Evolutionary conservation across 2,888 invertebrate species (phyloP), one percentile per base, ranked within the genome.

Genomic region (Limenitis camilla): DNA sequence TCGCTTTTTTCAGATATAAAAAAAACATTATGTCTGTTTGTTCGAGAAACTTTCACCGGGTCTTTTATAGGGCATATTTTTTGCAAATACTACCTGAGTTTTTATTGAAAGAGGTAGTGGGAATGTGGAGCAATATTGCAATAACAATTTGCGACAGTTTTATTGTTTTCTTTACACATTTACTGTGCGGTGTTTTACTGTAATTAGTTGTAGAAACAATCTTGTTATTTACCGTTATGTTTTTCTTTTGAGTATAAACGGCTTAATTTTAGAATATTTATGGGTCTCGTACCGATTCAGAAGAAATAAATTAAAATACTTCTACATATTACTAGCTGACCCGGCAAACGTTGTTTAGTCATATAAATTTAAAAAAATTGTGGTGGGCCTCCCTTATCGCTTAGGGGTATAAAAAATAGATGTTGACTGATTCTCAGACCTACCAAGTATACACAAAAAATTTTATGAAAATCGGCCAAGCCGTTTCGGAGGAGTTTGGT

Each of bases 21-120:
- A 68, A 77, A 81, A 79, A 77, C 69, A 75, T 75, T 74, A 74
- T 72, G 64, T 63, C 53, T 74, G 66, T 76, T 76, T 74, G 72
- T 68, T 69, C 69, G 63, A 53, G 58, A 79, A 76, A 82, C 84
- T 85, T 85, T 85, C 85, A 75, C 81, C 76, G 58, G 62, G 50
- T 44, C 50, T 53, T 62, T 69, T 69, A 58, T 61, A 59, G 56
- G 59, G 58, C 56, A 58, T 56, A 55, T 59, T 55, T 63, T 63
- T 63, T 65, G 62, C 64, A 52, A 64, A 69, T 62, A 61, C 59
- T 73, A 72, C 67, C 67, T 69, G 67, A 46, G 6, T 29, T 29
- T 42, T 38, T 52, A 48, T 55, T 56, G 62, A 71, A 74, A 73
- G 72, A 74, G 72, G 69, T 73, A 62, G 59, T 68, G 68, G 71